phyloP scores from a whole-genome alignment of 30 jellyfish, hydroid and myxozoan species.

The Nemopilema nomurai region DNA sequence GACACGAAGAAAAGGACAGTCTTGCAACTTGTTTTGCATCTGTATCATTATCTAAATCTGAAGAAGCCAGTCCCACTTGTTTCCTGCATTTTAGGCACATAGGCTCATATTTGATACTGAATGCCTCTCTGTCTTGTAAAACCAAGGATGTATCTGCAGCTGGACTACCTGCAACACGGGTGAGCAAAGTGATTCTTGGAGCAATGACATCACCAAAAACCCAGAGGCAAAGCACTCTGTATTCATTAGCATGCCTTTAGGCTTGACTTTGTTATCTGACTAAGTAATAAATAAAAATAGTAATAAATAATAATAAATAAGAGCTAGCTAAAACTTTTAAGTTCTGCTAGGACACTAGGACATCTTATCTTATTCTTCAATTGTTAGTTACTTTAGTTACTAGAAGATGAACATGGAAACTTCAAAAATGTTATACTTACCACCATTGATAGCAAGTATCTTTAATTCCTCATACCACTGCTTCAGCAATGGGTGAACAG shows the following conservation, averaged over 20 bases:
- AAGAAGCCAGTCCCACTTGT: conserved; percentile 4
- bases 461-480: conserved; percentile 15
- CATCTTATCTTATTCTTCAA: too few species aligned
- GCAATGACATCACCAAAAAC: not conserved
- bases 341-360: too few species aligned
- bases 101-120: conserved; percentile 47
- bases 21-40: not conserved
- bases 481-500: conserved; percentile 10
- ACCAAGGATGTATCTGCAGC: not conserved
- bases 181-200: not conserved
- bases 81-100: conserved; percentile 34
- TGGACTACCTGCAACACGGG: not conserved
- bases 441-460: not conserved
- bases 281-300: too few species aligned
- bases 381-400: not conserved
- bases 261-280: too few species aligned
- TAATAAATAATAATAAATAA: too few species aligned
- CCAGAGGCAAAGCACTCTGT: too few species aligned
- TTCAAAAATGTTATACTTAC: not conserved
- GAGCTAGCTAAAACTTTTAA: too few species aligned
- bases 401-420: too few species aligned
- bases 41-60: not conserved
- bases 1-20: conserved; percentile 17
- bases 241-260: too few species aligned
- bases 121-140: conserved; percentile 21